Base-by-base conservation (phyloP, 92 coral and sea anemone genomes). In the Desmophyllum pertusum region DNA sequence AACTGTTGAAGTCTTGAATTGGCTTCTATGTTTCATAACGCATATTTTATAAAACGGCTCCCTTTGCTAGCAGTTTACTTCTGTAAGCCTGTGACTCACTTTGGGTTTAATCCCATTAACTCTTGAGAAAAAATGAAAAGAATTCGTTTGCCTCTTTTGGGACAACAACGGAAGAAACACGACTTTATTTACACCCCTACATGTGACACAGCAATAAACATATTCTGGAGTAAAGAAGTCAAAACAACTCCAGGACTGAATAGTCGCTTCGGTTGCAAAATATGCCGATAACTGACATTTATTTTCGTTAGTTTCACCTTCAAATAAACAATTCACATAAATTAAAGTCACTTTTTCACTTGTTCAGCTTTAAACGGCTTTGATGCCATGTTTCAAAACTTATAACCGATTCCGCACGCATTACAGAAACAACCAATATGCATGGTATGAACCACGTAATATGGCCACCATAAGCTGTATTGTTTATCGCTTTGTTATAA, bases 351-450 rank as follows among this genome's bases (percentile, higher is more conserved):
- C 33, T 59, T 10, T 25, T n/a, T 42, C 69, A 29, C 5, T n/a
- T 5, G 4, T 33, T 51, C 35, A 64, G 5, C 70, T 65, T 30
- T 18, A 1, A 30, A 37, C 37, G 3, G 30, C 53, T 48, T 61
- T 37, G 18, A 6, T 30, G 5, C 10, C 19, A 15, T 43, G 11
- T 65, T 64, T 40, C 18, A 15, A 6, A 62, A 25, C 18, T 25
- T 5, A 39, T 14, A 57, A 59, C 27, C 53, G 71, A 6, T 43
- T 43, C 27, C 35, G n/a, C 48, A 33, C 46, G 51, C 45, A 25
- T 55, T 53, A 30, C 79, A 33, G 33, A 70, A 52, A 57, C 53
- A 39, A 38, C 8, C 53, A 81, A 27, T 69, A 81, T 81, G 85
- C 67, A 2, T 51, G 77, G 85, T 21, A 82, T 59, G 86, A 68